Percentiles rank a stretch among this genome's conserved stretches.
Conservation (phyloP, 1,140 invertebrate genomes). For the Bombus impatiens region DNA sequence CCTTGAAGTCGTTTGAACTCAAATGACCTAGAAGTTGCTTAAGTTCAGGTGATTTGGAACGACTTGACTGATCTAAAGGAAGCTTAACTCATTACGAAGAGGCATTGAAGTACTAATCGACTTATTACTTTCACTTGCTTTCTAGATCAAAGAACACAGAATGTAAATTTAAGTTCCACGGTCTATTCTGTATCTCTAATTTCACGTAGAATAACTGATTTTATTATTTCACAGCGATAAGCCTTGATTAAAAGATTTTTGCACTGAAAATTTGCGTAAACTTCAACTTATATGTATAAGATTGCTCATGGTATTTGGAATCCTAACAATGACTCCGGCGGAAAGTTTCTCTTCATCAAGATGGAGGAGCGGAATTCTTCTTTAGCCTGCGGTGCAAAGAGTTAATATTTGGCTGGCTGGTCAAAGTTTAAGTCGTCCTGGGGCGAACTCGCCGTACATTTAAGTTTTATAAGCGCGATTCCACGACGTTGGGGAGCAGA, state of each 20-base stretch:
- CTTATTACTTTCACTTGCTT: too few relatives aligned
- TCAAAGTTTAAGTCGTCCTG: constrained; percentile 29
- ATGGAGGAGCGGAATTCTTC: not conserved
- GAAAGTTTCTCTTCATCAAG: not conserved
- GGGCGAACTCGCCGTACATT: constrained; percentile 22
- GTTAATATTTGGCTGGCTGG: constrained; percentile 46
- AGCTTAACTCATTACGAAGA: too few relatives aligned
- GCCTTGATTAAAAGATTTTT: not conserved
- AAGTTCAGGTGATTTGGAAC: too few relatives aligned
- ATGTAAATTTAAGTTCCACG: not conserved
- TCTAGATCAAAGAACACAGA: too few relatives aligned
- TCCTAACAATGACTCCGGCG: not conserved
- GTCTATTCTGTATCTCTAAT: not conserved
- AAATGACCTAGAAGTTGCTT: too few relatives aligned
- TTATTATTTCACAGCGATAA: not conserved
- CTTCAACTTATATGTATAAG: not conserved
- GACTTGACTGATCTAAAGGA: too few relatives aligned
- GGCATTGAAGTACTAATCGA: too few relatives aligned
- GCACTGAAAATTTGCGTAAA: not conserved
- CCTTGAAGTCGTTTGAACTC: too few relatives aligned
- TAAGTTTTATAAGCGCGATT: constrained; percentile 41
- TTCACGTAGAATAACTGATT: not conserved
- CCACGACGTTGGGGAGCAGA: not conserved
- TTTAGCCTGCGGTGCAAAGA: not conserved
- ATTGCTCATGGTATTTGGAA: not conserved